A percentile compares a stretch with the other conserved stretches of the same genome.
Evolutionary conservation across 2,888 invertebrate species (phyloP).

Genomic region (Oxyscelio sp.): DNA sequence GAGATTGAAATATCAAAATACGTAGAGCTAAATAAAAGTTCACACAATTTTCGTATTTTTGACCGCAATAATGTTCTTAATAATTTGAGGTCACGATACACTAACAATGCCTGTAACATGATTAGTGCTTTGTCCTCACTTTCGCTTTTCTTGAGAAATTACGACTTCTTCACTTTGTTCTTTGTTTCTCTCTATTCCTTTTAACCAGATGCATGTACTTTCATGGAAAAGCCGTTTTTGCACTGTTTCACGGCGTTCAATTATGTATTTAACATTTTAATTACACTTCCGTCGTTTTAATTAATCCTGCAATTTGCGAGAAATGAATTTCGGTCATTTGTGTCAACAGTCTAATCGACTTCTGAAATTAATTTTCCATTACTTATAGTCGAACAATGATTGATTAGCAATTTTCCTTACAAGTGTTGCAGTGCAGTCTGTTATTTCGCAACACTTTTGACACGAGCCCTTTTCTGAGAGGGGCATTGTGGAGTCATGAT

Average conservation of each 20-base stretch:
- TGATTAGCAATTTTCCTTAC: constrained; percentile 1
- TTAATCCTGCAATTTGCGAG: too few species aligned
- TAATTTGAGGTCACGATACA: constrained; percentile 32
- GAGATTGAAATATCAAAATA: too few species aligned
- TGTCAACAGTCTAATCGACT: neutral
- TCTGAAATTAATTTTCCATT: constrained; percentile 14
- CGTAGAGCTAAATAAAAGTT: too few species aligned
- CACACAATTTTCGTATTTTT: too few species aligned
- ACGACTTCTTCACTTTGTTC: constrained; percentile 42
- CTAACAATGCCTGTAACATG: constrained; percentile 37
- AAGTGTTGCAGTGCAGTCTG: constrained; percentile 9
- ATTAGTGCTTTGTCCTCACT: constrained; percentile 41
- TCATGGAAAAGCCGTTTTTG: constrained; percentile 9
- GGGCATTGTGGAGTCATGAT: constrained; percentile 44
- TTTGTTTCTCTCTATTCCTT: constrained; percentile 41
- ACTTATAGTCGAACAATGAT: neutral
- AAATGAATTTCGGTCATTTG: neutral
- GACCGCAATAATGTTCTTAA: too few species aligned
- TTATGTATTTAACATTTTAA: constrained; percentile 23
- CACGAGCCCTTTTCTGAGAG: constrained; percentile 50
- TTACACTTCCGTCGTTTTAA: constrained; percentile 8
- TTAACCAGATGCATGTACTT: constrained; percentile 8
- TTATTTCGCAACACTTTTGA: constrained; percentile 39
- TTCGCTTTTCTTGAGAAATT: constrained; percentile 59
- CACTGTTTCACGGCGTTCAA: constrained; percentile 5